These are phyloP conservation scores for Lutjanus campechanus DNA, from an alignment of 2,797 vertebrate genomes.

Conservation along the genomic window DNA sequence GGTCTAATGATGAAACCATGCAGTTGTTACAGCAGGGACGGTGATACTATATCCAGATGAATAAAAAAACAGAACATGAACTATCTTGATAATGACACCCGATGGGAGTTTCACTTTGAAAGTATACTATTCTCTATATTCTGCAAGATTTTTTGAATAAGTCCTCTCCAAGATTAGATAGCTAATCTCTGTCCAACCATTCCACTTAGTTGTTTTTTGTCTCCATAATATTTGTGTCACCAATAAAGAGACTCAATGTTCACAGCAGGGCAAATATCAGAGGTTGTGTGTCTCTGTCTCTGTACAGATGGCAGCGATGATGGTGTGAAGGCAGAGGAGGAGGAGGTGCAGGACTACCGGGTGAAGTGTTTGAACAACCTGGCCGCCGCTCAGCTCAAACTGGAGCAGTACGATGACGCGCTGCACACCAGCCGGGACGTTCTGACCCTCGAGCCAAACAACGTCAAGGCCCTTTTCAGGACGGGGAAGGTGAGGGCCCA, in stretches of 20 bases:
- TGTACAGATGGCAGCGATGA: slow-evolving; percentile 61
- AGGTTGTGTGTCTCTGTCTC: slow-evolving; percentile 31
- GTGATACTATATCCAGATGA: slow-evolving; percentile 29
- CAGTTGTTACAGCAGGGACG: not conserved
- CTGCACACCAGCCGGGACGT: slow-evolving; percentile 86
- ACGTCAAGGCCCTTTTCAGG: slow-evolving; percentile 88
- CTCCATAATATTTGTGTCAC: slow-evolving; percentile 16
- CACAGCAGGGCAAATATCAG: slow-evolving; percentile 22
- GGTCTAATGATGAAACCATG: slow-evolving; percentile 53
- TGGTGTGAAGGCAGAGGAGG: slow-evolving; percentile 77
- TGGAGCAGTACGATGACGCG: slow-evolving; percentile 85
- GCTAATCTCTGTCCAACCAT: not conserved
- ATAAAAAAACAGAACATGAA: slow-evolving; percentile 28
- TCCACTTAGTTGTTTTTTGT: not conserved
- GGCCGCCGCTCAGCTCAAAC: slow-evolving; percentile 87
- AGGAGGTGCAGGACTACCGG: slow-evolving; percentile 87
- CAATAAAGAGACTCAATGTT: not conserved
- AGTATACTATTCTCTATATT: not conserved
- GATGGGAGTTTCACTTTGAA: slow-evolving; percentile 10
- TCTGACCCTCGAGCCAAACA: slow-evolving; percentile 85
- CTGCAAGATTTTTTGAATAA: not conserved
- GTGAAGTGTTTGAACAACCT: slow-evolving; percentile 92
- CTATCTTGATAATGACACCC: slow-evolving; percentile 28
- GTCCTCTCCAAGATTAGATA: not conserved
- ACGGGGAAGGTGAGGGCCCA: slow-evolving; percentile 85